phyloP scores from a whole-genome alignment of 2,888 invertebrate species.

The Boloria euphrosyne region DNA sequence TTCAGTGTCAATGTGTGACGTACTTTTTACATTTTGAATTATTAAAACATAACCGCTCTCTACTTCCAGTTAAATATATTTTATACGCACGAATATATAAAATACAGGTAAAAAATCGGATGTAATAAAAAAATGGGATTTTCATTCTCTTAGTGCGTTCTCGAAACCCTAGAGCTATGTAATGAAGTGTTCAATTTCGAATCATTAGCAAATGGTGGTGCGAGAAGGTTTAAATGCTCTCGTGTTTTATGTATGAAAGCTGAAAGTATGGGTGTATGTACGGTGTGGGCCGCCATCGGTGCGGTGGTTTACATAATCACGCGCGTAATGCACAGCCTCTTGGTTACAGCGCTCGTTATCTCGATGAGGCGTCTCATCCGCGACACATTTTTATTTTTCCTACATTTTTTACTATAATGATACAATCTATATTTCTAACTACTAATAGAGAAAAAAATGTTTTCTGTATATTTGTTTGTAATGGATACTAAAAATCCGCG shows the following conservation, averaged over 20 bases:
- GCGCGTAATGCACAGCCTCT: slow-evolving; percentile 30
- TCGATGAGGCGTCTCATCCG: slow-evolving; percentile 43
- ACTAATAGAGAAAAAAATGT: no score
- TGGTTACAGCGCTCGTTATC: slow-evolving; percentile 60
- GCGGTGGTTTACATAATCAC: slow-evolving; percentile 24
- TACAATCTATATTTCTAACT: not conserved
- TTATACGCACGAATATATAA: no score
- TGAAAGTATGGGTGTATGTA: not conserved
- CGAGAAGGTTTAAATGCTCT: not conserved
- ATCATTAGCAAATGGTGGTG: slow-evolving; percentile 12
- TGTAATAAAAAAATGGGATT: no score
- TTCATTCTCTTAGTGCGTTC: slow-evolving; percentile 6
- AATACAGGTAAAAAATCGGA: no score
- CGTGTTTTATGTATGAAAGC: not conserved
- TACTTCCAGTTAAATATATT: no score
- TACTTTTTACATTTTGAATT: no score
- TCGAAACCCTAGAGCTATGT: not conserved
- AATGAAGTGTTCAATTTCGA: slow-evolving; percentile 10
- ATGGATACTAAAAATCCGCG: no score
- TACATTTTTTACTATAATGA: not conserved
- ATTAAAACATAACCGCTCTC: no score
- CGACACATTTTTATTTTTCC: slow-evolving; percentile 1
- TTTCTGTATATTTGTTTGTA: no score
- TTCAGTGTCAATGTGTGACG: no score
- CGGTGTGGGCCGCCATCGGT: not conserved